Evolutionary conservation across 2,888 invertebrate species (phyloP), one percentile per base, ranked within the genome.

Genomic region (Andricus quercusramuli): DNA sequence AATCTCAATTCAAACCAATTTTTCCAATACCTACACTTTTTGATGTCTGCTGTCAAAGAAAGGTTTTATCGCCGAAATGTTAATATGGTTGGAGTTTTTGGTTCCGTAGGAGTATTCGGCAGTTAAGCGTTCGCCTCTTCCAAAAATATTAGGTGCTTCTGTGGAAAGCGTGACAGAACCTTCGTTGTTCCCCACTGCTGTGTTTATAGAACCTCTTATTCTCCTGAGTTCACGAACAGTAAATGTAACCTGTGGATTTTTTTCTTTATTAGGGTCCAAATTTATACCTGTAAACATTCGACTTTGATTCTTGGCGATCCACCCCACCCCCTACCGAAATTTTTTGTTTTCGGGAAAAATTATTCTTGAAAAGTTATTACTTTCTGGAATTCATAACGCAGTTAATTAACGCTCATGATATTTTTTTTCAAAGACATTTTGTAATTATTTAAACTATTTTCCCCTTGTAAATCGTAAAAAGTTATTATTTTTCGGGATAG

Each of bases 131-230:
- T 99, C 99, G 0, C 98, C 99, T 79, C 98, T 94, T 0, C 99
- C 99, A 86, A 96, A 94, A 78, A 98, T 93, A 93, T 99, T 99
- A 0, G 98, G 97, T 84, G 97, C 93, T 87, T 95, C 95, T 78
- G 97, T 93, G 77, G 97, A 96, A 17, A 97, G 93, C 32, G 96
- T 95, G 47, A 98, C 91, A 32, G 97, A 96, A 1, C 98, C 98
- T 91, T 99, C 98, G 91, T 98, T 98, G 90, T 98, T 97, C 37
- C 98, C 98, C 82, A 98, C 96, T 85, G 96, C 95, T 0, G 98
- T 98, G 89, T 96, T 97, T 59, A 98, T 94, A 0, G 97, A 97
- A 25, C 98, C 99, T 78, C 96, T 95, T 32, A 98, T 91, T n/a
- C 97, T 94, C 22, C 96, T 96, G 85, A 96, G 91, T 93, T 99